A percentile compares a stretch with the other conserved stretches of the same genome.
Conservation (phyloP, 2,888 invertebrate genomes). For the Drosophila austrosaltans region DNA sequence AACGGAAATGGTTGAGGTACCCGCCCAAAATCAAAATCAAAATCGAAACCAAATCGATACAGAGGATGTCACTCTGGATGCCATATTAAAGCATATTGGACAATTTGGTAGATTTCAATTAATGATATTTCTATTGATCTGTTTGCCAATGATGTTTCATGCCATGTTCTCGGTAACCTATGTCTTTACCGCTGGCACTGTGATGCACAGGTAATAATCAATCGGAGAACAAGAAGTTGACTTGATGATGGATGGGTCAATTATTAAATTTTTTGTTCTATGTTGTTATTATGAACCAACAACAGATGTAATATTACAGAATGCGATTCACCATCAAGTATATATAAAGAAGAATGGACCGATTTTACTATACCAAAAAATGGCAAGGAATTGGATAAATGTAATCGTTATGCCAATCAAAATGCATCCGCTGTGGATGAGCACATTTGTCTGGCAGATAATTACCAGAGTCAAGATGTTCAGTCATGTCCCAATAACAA, state of each 20-base stretch:
- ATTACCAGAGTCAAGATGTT: slow-evolving; percentile 80
- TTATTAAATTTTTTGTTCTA: neutral
- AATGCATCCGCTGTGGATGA: slow-evolving; percentile 31
- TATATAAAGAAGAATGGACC: slow-evolving; percentile 84
- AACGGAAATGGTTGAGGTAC: slow-evolving; percentile 22
- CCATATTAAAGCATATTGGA: slow-evolving; percentile 84
- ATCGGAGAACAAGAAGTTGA: slow-evolving; percentile 28
- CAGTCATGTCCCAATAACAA: slow-evolving; percentile 84
- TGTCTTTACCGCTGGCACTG: slow-evolving; percentile 88
- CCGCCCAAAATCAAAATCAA: slow-evolving; percentile 11
- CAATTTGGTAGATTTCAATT: slow-evolving; percentile 88
- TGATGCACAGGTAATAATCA: slow-evolving; percentile 87
- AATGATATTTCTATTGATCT: slow-evolving; percentile 85
- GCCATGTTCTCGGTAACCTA: slow-evolving; percentile 88
- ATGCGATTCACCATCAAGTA: slow-evolving; percentile 78
- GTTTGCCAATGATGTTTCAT: slow-evolving; percentile 87
- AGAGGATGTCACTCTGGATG: slow-evolving; percentile 75
- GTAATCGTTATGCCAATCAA: slow-evolving; percentile 82
- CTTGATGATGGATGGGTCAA: no score
- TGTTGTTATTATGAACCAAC: slow-evolving; percentile 28
- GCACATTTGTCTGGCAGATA: slow-evolving; percentile 81
- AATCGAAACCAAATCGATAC: slow-evolving; percentile 31
- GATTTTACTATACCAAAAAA: slow-evolving; percentile 82
- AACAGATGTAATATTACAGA: slow-evolving; percentile 83
- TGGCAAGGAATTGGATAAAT: slow-evolving; percentile 83